Evolutionary conservation across 2,888 invertebrate genomes (phyloP).

Genomic region (Conchocele bisecta): DNA sequence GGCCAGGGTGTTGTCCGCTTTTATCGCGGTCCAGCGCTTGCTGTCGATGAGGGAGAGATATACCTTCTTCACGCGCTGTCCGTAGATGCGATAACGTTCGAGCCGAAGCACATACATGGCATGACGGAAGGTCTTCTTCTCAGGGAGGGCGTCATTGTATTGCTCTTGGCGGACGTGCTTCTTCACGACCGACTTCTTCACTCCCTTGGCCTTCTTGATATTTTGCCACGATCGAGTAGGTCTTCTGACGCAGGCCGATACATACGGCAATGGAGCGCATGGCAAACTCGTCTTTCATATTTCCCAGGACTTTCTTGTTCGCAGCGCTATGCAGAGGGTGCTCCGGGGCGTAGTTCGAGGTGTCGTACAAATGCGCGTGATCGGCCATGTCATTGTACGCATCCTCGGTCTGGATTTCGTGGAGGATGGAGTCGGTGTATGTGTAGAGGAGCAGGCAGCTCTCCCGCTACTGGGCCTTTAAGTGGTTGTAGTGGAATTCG

Average conservation of each 20-base stretch:
- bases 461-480: background rate
- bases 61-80: background rate
- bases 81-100: background rate
- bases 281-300: too few species aligned
- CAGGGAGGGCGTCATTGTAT: background rate
- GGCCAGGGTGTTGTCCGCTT: background rate
- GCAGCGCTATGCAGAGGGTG: too few species aligned
- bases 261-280: background rate
- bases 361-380: background rate
- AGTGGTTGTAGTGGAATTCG: background rate
- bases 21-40: background rate
- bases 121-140: background rate
- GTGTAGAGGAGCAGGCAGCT: background rate
- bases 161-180: background rate
- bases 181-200: background rate
- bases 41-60: background rate
- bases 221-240: background rate
- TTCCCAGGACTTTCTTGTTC: background rate
- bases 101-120: background rate
- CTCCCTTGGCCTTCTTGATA: too few species aligned
- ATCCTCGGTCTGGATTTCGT: background rate
- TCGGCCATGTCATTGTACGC: background rate
- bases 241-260: background rate
- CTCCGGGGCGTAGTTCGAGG: background rate
- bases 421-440: background rate